These are phyloP conservation scores for Meloidogyne hapla DNA, from an alignment of 1,140 invertebrate genomes.

Conservation along the genomic window DNA sequence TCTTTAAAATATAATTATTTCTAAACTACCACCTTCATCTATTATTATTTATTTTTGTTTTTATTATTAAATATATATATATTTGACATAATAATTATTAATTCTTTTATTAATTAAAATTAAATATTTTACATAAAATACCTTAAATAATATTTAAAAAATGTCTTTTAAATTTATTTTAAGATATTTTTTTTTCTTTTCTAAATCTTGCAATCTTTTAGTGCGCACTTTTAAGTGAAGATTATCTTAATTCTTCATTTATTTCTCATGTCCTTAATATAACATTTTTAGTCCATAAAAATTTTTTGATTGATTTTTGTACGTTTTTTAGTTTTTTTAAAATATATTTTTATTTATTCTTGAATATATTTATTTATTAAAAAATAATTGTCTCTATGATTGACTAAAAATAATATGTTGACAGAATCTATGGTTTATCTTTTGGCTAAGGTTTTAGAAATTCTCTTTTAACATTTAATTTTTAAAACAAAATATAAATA, in stretches of 20 bases:
- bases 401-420: conserved; percentile 16
- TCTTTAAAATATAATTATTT: not conserved
- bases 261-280: not conserved
- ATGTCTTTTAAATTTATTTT: too few species aligned
- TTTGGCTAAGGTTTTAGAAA: conserved; percentile 25
- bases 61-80: too few species aligned
- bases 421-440: conserved; percentile 36
- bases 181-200: too few species aligned
- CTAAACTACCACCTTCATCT: not conserved
- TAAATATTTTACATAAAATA: too few species aligned
- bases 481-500: too few species aligned
- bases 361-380: not conserved
- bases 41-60: not conserved
- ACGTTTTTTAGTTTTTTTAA: not conserved
- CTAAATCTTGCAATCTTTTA: too few species aligned
- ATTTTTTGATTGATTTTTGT: not conserved
- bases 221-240: not conserved
- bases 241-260: not conserved
- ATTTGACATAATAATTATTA: not conserved
- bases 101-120: not conserved
- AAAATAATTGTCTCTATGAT: too few species aligned
- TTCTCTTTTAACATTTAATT: not conserved
- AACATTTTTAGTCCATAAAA: not conserved
- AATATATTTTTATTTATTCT: not conserved
- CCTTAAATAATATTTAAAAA: too few species aligned